Percentiles rank a stretch among this genome's conserved stretches.
These are phyloP conservation scores for Crypturellus undulatus DNA, from an alignment of 2,113 vertebrate genomes.

Conservation along the genomic window DNA sequence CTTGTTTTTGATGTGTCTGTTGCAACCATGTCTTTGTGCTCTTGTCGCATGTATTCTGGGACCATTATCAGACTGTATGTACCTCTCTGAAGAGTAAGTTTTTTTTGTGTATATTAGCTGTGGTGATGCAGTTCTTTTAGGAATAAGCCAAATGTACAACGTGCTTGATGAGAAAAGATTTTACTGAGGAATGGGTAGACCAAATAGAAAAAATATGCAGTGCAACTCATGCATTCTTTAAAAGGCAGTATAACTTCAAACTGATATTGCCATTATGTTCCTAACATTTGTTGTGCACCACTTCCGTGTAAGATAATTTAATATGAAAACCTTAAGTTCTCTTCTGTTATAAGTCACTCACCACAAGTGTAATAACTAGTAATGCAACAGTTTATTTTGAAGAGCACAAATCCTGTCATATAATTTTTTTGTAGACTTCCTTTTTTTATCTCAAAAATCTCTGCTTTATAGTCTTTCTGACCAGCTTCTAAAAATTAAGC, in stretches of 20 bases:
- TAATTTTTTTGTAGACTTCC: background rate
- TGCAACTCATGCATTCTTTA: background rate
- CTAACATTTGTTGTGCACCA: background rate
- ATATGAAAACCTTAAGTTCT: background rate
- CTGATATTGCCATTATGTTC: background rate
- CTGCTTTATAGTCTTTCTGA: background rate
- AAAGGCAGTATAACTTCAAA: background rate
- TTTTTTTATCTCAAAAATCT: background rate
- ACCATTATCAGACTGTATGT: accelerated
- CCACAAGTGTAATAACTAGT: constrained; percentile 4
- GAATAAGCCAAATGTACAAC: background rate
- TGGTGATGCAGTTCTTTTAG: background rate
- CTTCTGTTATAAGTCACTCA: constrained; percentile 41
- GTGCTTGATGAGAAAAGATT: background rate
- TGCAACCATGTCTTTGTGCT: background rate
- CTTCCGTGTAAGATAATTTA: background rate
- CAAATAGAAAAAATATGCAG: background rate
- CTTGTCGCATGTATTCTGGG: background rate
- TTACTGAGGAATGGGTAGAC: background rate
- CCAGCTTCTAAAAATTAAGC: background rate
- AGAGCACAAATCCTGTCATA: background rate
- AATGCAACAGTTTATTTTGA: constrained; percentile 47
- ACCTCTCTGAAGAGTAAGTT: background rate
- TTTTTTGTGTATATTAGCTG: background rate
- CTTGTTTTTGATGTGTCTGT: too few species aligned